Evolutionary conservation across 2,797 vertebrate species (phyloP), one percentile per base, ranked within the genome.

Genomic region (Ceyx erithaca): DNA sequence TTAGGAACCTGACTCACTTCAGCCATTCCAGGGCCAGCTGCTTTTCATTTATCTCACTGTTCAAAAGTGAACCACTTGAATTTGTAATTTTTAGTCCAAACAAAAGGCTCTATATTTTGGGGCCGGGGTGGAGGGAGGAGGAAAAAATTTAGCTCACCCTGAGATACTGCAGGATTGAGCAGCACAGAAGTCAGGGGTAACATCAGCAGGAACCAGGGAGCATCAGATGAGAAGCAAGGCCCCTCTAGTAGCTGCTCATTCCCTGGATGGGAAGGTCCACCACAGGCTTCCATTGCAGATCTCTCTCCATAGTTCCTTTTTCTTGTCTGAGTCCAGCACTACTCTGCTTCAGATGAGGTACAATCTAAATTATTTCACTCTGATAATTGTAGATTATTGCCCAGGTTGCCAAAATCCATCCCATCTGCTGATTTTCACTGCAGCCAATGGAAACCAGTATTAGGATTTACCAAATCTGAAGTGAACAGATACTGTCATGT

Each of bases 21-120:
- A 90, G 80, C 78, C n/a, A n/a, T 61, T 63, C 26, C 33, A 91
- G 41, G 55, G 79, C 75, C 95, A 90, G 83, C n/a, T 93, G 83
- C 8, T 87, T 90, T 91, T 73, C 64, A 91, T 93, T 90, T 76
- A 76, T 59, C 41, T 72, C 1, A 0, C 75, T 82, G 67, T 73
- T 92, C 45, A 79, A 84, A 94, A 92, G 77, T 14, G 23, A 92
- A 51, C 45, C 45, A 20, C 71, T 85, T 84, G 75, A 85, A 88
- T 86, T 84, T 73, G 54, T 81, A 84, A 88, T 86, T 90, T 87
- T 85, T 58, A 85, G 64, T 58, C 57, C 51, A 62, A 92, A 88
- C 80, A 94, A 93, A 91, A 80, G 23, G 17, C 54, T 78, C 68
- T 82, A 16, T 80, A 91, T 76, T 95, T 84, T 25, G 33, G 31